Percentiles rank a stretch among this genome's conserved stretches.
Conservation (phyloP, 1,140 invertebrate genomes). For the Trypoxylus dichotomus region DNA sequence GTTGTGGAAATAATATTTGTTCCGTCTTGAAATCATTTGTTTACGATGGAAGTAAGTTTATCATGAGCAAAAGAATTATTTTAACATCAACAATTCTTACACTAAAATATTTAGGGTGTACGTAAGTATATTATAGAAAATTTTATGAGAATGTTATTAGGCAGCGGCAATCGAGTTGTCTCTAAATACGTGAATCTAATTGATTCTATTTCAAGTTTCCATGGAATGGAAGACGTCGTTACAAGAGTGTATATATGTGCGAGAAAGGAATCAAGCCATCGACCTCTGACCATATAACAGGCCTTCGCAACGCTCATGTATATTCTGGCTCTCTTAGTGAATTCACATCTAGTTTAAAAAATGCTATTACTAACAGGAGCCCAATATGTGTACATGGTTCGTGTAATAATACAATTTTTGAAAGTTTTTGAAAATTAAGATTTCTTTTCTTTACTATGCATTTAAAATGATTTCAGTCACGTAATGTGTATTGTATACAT, state of each 20-base stretch:
- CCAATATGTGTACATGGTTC: no score
- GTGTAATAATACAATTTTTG: no score
- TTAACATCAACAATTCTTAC: no score
- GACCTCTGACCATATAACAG: constrained; percentile 23
- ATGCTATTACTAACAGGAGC: neutral
- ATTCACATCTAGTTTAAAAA: neutral
- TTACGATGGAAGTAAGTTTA: no score
- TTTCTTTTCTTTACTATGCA: no score
- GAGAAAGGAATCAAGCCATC: constrained; percentile 23
- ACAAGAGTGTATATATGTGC: neutral
- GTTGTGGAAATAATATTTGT: no score
- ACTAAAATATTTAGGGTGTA: no score
- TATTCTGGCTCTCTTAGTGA: neutral
- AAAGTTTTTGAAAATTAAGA: no score
- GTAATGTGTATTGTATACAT: no score
- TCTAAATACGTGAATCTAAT: constrained; percentile 20
- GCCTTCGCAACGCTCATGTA: neutral
- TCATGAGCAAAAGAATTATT: no score
- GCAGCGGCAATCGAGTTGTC: neutral
- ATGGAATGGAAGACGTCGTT: constrained; percentile 23
- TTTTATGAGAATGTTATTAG: constrained; percentile 12
- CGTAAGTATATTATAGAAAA: neutral
- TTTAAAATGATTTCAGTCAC: no score
- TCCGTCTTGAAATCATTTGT: no score
- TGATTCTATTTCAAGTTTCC: constrained; percentile 22